Base-by-base conservation (phyloP, 2,113 vertebrate species). In the Verasper variegatus region DNA sequence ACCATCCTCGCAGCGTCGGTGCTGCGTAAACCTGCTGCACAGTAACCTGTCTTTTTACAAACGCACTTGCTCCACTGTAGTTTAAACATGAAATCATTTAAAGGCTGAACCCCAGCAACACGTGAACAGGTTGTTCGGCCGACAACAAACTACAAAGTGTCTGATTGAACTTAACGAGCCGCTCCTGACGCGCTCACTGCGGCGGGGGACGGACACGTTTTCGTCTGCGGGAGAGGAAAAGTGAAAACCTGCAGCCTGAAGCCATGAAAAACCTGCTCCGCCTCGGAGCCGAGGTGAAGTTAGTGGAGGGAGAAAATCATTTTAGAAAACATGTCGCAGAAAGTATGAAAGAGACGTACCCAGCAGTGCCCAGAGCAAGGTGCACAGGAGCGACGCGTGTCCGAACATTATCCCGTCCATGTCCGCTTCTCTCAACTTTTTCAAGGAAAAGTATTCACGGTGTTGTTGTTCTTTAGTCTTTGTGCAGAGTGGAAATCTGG, bases 321-420 rank as follows among this genome's bases (percentile, higher is more conserved):
- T 14, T 8, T 2, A 18, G 1, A 59, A 14, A 59, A 20, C n/a
- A 23, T 6, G 59, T 18, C 20, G 47, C 26, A 58, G 18, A 51
- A 40, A 78, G 37, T 47, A 27, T 60, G 5, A 52, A 45, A 76
- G 47, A 40, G 20, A 40, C 83, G 82, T 91, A 95, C 94, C 92
- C 85, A 92, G 88, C 63, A 93, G 55, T 15, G 83, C 67, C 71
- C 88, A 88, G 9, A 93, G 87, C 86, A 93, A 92, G 85, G 90
- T 89, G 92, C 93, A 94, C 42, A 68, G 11, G 59, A 93, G 68
- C 82, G 82, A 83, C 69, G 76, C 35, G 80, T 81, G 93, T 93
- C 92, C 89, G 3, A 88, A 47, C 7, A 69, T 75, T 73, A 83
- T 88, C 82, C 92, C 85, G 78, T 91, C 90, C 92, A 94, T 95